phyloP scores from a whole-genome alignment of 2,113 vertebrate species.

The Xyliphius kryptos region DNA sequence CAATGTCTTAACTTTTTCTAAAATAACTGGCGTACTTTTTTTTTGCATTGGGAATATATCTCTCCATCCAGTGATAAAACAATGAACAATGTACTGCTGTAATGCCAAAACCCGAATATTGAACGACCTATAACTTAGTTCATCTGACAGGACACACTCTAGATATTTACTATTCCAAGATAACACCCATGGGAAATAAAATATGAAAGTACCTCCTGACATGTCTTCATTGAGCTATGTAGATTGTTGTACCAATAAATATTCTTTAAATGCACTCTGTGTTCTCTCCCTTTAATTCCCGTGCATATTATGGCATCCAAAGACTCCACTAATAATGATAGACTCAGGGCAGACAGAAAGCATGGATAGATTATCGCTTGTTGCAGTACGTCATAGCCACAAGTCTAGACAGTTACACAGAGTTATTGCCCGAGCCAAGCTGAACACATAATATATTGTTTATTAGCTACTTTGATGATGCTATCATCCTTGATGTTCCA shows the following conservation, averaged over 20 bases:
- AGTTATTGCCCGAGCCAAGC: neutral
- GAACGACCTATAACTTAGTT: slow-evolving; percentile 21
- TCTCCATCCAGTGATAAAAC: slow-evolving; percentile 7
- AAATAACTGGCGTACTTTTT: neutral
- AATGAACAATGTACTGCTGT: slow-evolving; percentile 8
- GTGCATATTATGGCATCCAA: slow-evolving; percentile 15
- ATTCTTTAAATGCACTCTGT: slow-evolving; percentile 2
- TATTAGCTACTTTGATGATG: slow-evolving; percentile 4
- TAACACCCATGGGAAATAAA: slow-evolving; percentile 28
- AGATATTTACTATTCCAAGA: slow-evolving; percentile 24
- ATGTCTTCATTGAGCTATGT: slow-evolving; percentile 21
- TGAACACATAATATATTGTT: slow-evolving; percentile 3
- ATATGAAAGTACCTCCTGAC: slow-evolving; percentile 25
- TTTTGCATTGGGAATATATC: slow-evolving; percentile 3
- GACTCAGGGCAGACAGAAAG: slow-evolving; percentile 4
- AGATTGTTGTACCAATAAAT: slow-evolving; percentile 19
- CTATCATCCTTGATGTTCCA: slow-evolving; percentile 1
- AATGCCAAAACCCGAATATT: slow-evolving; percentile 38
- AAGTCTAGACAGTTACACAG: slow-evolving; percentile 1
- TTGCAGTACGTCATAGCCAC: slow-evolving; percentile 1
- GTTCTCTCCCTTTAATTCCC: neutral
- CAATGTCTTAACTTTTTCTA: neutral
- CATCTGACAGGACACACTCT: slow-evolving; percentile 8
- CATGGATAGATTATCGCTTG: slow-evolving; percentile 7
- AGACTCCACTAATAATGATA: slow-evolving; percentile 13